Conservation (phyloP, 2,797 vertebrate species). For the Acanthurus leucopareius region DNA sequence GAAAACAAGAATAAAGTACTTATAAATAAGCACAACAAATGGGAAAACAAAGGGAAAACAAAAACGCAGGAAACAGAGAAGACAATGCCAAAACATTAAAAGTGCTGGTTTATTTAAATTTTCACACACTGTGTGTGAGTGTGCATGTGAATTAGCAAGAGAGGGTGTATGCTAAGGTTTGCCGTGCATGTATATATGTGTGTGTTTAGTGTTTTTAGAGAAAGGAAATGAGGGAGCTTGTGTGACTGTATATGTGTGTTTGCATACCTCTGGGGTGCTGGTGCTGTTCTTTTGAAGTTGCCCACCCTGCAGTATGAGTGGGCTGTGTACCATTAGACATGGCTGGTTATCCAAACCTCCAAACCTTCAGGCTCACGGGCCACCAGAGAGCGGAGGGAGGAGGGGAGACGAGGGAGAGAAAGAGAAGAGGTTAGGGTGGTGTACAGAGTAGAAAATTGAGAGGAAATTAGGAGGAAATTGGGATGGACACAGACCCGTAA, state of each 20-base stretch:
- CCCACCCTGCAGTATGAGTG: constrained; percentile 79
- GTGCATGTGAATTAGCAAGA: constrained; percentile 33
- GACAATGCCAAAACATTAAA: constrained; percentile 74
- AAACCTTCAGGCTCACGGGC: constrained; percentile 74
- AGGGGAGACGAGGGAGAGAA: background rate
- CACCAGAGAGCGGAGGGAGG: constrained; percentile 61
- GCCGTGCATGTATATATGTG: constrained; percentile 20
- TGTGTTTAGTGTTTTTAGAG: constrained; percentile 32
- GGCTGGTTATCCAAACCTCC: constrained; percentile 79
- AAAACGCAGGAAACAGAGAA: constrained; percentile 50
- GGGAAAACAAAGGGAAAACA: constrained; percentile 68
- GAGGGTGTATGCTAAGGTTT: background rate
- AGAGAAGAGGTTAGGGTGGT: background rate
- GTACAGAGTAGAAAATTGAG: constrained; percentile 44
- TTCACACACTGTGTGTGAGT: constrained; percentile 40
- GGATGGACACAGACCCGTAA: constrained; percentile 54
- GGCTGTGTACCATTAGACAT: constrained; percentile 84
- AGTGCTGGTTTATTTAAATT: constrained; percentile 79
- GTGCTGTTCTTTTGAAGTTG: constrained; percentile 84
- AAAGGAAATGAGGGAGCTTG: constrained; percentile 30
- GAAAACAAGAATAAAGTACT: constrained; percentile 64
- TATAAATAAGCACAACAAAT: constrained; percentile 81
- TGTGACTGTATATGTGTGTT: constrained; percentile 57
- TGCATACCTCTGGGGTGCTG: constrained; percentile 74
- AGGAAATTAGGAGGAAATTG: constrained; percentile 61